Conservation (phyloP, 2,113 vertebrate genomes). For the Oxyura jamaicensis region DNA sequence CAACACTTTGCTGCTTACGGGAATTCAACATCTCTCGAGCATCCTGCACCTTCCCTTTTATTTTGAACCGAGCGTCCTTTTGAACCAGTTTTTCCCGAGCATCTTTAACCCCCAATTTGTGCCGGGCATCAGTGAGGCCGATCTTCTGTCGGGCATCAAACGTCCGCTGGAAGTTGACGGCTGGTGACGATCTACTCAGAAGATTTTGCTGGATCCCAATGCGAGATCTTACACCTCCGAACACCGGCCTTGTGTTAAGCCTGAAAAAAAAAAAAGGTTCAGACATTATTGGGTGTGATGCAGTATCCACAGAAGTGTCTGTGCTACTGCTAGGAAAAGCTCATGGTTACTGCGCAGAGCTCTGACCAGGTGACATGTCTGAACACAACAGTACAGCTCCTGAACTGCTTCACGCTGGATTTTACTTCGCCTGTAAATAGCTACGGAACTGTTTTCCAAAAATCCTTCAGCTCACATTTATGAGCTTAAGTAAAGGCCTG, state of each 20-base stretch:
- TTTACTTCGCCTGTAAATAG: background rate
- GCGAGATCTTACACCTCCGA: slow-evolving; percentile 77
- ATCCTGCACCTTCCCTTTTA: slow-evolving; percentile 90
- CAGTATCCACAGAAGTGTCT: background rate
- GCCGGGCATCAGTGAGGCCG: slow-evolving; percentile 86
- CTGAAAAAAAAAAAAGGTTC: slow-evolving; percentile 29
- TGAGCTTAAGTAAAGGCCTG: background rate
- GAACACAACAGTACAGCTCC: background rate
- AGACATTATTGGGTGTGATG: background rate
- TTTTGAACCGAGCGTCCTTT: slow-evolving; percentile 94
- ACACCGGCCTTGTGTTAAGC: slow-evolving; percentile 70
- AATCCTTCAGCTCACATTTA: background rate
- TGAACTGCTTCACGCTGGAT: background rate
- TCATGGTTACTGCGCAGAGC: background rate
- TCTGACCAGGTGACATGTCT: background rate
- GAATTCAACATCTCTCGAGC: slow-evolving; percentile 96
- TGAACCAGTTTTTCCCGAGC: slow-evolving; percentile 91
- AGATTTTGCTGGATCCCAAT: slow-evolving; percentile 75
- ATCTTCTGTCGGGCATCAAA: slow-evolving; percentile 97
- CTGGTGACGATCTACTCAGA: slow-evolving; percentile 48
- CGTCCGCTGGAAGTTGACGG: slow-evolving; percentile 73
- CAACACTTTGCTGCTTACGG: slow-evolving; percentile 83
- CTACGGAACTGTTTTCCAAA: background rate
- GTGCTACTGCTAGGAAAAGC: background rate
- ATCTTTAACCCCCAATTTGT: slow-evolving; percentile 90